Evolutionary conservation across 1,140 invertebrate genomes (phyloP).

Genomic region (Andricus grossulariae): DNA sequence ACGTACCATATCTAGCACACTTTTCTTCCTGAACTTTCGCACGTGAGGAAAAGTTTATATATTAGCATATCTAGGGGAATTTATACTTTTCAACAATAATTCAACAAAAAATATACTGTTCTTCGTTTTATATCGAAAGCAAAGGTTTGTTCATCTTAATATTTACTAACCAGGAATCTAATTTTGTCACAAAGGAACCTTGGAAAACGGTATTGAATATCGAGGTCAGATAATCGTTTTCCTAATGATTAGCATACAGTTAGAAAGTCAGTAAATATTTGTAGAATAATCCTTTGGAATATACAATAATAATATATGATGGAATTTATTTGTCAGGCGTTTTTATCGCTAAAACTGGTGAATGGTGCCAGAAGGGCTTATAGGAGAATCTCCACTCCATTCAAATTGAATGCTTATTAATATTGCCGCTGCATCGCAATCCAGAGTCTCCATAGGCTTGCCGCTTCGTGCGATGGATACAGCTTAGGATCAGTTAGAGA

Average conservation of each 20-base stretch:
- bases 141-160: slow-evolving; percentile 3
- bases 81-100: background rate
- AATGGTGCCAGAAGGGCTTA: background rate
- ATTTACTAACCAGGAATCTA: slow-evolving; percentile 6
- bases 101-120: background rate
- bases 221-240: slow-evolving; percentile 19
- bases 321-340: background rate
- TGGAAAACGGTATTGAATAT: slow-evolving; percentile 12
- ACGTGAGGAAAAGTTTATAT: slow-evolving; percentile 11
- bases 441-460: background rate
- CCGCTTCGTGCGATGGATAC: slow-evolving; percentile 7
- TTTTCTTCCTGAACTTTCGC: background rate
- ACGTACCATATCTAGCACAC: background rate
- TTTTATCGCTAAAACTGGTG: too few species aligned
- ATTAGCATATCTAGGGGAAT: background rate
- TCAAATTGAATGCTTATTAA: slow-evolving; percentile 8
- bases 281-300: background rate
- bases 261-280: background rate
- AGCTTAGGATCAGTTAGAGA: slow-evolving; percentile 16
- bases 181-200: slow-evolving; percentile 18
- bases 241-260: slow-evolving; percentile 9
- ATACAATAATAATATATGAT: background rate
- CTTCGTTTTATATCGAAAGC: background rate
- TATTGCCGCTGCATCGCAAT: background rate
- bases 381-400: background rate